Percentiles rank a stretch among this genome's conserved stretches.
These are phyloP conservation scores for Allobates femoralis DNA, from an alignment of 2,797 vertebrate species.

Conservation along the genomic window DNA sequence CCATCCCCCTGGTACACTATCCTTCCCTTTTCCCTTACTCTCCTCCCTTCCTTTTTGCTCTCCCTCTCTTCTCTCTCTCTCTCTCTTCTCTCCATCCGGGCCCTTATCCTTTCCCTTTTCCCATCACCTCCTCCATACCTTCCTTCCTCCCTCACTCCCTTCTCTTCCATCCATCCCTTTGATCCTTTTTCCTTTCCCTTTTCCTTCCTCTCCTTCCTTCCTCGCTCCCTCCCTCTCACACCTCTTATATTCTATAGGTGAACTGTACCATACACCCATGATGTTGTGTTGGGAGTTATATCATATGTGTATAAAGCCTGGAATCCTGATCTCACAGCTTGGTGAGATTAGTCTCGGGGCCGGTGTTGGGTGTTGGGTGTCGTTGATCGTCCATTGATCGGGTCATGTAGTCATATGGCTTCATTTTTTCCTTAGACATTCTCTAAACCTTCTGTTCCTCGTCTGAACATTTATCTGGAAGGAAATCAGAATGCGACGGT, in stretches of 20 bases:
- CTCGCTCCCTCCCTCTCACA: too few relatives aligned
- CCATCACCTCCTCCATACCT: neutral
- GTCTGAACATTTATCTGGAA: neutral
- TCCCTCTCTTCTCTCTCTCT: neutral
- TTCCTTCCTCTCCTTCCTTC: too few relatives aligned
- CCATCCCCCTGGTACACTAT: neutral
- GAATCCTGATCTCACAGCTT: neutral
- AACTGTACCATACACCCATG: too few relatives aligned
- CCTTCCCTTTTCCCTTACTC: neutral
- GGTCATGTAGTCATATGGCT: neutral
- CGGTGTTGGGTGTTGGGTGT: neutral
- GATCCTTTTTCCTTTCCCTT: too few relatives aligned
- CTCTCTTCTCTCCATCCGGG: neutral
- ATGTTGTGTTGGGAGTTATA: too few relatives aligned
- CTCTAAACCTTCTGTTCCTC: neutral
- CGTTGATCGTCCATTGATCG: neutral
- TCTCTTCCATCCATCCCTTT: neutral
- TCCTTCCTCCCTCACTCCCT: neutral
- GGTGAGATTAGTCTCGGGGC: neutral
- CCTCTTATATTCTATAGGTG: too few relatives aligned
- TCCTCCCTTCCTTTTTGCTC: neutral
- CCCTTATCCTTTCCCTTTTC: neutral
- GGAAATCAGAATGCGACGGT: neutral
- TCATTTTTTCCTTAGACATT: neutral
- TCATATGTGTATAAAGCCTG: too few relatives aligned